These are phyloP conservation scores for Alouatta caraya DNA, from an alignment of 2,797 vertebrate genomes.

Conservation along the genomic window DNA sequence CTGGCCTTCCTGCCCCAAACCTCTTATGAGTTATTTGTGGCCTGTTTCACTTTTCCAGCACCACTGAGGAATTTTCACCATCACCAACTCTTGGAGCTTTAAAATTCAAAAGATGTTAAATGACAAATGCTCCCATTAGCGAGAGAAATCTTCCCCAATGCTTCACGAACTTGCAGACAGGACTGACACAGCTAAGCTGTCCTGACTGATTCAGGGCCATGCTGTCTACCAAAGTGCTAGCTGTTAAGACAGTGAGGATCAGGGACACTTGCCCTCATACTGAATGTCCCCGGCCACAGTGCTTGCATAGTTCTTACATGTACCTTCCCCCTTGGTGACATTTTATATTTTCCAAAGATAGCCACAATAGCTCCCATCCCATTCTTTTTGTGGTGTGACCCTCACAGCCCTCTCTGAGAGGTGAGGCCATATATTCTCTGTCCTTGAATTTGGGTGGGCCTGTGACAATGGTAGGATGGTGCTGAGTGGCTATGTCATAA, in stretches of 20 bases:
- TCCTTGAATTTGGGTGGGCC: not conserved
- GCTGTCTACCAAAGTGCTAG: accelerated
- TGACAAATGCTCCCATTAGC: not conserved
- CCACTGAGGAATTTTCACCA: not conserved
- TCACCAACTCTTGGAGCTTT: not conserved
- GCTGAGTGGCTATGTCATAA: not conserved
- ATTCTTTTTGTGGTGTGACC: not conserved
- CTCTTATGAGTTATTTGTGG: not conserved
- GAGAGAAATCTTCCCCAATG: not conserved
- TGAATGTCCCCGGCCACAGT: not conserved
- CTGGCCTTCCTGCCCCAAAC: not conserved
- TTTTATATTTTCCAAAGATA: not conserved
- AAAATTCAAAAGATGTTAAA: not conserved
- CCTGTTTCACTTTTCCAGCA: not conserved
- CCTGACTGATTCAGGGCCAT: not conserved
- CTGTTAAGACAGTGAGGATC: not conserved
- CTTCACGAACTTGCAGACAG: not conserved
- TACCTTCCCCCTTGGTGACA: not conserved
- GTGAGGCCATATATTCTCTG: not conserved
- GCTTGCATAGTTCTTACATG: not conserved
- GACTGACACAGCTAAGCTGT: not conserved
- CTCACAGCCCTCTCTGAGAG: not conserved
- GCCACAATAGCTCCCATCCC: not conserved
- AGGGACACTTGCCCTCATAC: accelerated
- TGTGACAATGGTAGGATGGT: not conserved